Percentiles rank a stretch among this genome's conserved stretches.
phyloP scores from a whole-genome alignment of 2,113 vertebrate species.

The Stercorarius parasiticus region DNA sequence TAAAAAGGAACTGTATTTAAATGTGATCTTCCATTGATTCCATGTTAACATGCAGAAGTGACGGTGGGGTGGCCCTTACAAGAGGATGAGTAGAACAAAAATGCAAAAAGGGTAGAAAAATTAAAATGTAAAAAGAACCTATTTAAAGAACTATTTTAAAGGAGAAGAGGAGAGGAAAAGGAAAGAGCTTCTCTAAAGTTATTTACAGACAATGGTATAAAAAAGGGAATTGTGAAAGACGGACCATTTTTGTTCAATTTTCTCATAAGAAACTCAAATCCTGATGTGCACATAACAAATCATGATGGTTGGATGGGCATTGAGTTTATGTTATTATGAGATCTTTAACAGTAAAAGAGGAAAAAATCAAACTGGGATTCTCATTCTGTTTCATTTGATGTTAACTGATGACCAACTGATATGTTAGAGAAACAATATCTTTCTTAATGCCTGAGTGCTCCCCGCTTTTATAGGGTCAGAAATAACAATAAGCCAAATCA shows the following conservation, averaged over 20 bases:
- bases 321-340: background rate
- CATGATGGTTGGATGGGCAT: background rate
- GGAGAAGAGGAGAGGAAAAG: background rate
- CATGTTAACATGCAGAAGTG: background rate
- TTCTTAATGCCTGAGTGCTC: background rate
- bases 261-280: background rate
- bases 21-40: background rate
- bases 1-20: background rate
- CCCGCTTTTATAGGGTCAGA: slow-evolving; percentile 36
- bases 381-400: slow-evolving; percentile 13
- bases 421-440: background rate
- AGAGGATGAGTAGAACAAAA: background rate
- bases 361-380: slow-evolving; percentile 14
- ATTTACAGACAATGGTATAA: background rate
- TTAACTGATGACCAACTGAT: background rate
- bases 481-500: slow-evolving; percentile 33
- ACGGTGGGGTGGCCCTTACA: background rate
- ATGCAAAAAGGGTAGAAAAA: background rate
- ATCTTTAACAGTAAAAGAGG: background rate
- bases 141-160: background rate
- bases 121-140: background rate
- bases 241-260: background rate
- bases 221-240: background rate
- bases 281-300: background rate
- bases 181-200: background rate